Conservation (phyloP, 2,113 vertebrate genomes). For the Actenoides hombroni region DNA sequence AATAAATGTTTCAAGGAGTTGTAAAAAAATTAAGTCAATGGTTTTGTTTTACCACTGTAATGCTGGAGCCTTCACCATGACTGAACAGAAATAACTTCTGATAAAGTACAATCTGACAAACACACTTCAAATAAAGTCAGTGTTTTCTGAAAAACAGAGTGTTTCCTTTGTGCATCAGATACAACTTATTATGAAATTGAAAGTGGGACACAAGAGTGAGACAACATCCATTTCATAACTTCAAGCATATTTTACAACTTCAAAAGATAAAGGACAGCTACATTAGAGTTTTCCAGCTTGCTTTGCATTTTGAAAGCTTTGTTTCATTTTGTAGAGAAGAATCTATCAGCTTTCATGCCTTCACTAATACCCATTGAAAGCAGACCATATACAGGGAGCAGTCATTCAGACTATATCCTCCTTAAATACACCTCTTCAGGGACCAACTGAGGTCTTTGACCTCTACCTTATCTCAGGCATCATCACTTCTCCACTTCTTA, state of each 20-base stretch:
- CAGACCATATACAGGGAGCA: fast-evolving
- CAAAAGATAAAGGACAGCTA: neutral
- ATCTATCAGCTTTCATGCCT: neutral
- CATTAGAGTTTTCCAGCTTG: neutral
- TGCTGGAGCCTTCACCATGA: neutral
- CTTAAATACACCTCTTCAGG: neutral
- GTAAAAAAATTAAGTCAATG: neutral
- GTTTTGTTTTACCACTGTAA: neutral
- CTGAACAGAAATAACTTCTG: neutral
- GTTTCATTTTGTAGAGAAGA: neutral
- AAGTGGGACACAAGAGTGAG: neutral
- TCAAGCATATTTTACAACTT: neutral
- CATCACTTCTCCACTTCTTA: neutral
- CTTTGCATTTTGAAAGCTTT: neutral
- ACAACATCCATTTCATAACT: neutral
- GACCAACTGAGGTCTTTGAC: neutral
- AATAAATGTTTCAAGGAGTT: neutral
- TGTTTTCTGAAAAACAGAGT: neutral
- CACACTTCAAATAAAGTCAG: neutral
- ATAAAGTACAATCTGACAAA: neutral
- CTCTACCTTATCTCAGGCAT: neutral
- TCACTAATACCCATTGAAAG: neutral
- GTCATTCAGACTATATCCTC: neutral
- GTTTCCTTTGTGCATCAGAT: neutral
- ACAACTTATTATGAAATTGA: neutral